Evolutionary conservation across 2,797 vertebrate genomes (phyloP), one percentile per base, ranked within the genome.

Genomic region (Melanotaenia nigrans): DNA sequence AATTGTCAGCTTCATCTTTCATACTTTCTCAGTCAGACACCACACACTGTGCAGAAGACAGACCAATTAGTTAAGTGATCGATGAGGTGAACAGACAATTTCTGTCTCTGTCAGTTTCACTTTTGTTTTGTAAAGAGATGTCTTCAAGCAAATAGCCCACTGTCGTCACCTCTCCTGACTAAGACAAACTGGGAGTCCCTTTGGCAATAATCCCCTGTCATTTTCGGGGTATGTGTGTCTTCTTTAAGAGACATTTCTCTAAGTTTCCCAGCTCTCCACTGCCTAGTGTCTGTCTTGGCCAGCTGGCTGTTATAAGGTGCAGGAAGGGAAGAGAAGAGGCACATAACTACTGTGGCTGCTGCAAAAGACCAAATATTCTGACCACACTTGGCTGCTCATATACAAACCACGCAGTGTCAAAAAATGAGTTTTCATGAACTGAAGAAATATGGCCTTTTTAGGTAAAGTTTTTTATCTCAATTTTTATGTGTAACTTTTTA

Each of bases 41-140:
- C 32, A 49, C 70, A 73, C 53, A 53, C 47, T 61, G 62, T 57
- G 38, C 3, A 0, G 4, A 62, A 28, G 33, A 63, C 51, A 14
- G 65, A 59, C 75, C 81, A 77, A 82, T 77, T 78, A 82, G 60
- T 35, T 13, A 68, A 77, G 59, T 74, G 77, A 83, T 51, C 24
- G 59, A 86, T 61, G 79, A 80, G 73, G 81, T 83, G 83, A 78
- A 73, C 78, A 56, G 67, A 81, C 58, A 65, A 36, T 69, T 65
- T 71, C 51, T 30, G 11, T 51, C 32, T 71, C 66, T 42, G 25
- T 68, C 38, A 71, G 8, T 71, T 61, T 77, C 2, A 24, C 5
- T 81, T 49, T 36, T 71, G 54, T 81, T 32, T 71, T n/a, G n/a
- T 47, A 47, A 47, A 47, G 45, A 47, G 45, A n/a, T 2, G 13